These are phyloP conservation scores for Pseudomyrmex sp. DNA, from an alignment of 1,140 invertebrate species.

Conservation along the genomic window DNA sequence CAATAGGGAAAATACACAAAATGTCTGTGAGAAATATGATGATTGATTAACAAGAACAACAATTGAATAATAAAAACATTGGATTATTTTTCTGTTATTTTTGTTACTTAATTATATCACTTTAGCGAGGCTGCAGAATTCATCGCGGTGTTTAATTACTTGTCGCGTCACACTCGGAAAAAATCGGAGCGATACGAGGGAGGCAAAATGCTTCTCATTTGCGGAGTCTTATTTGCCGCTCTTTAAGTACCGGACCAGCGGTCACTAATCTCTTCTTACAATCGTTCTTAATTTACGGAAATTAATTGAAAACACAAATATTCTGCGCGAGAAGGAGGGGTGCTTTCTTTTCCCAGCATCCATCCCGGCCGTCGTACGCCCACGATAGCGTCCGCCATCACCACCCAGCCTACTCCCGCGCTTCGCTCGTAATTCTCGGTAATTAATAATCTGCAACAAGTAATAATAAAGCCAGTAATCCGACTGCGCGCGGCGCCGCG, in stretches of 20 bases:
- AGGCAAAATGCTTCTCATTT: constrained; percentile 16
- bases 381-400: constrained; percentile 12
- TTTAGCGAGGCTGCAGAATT: constrained; percentile 10
- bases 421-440: constrained; percentile 81
- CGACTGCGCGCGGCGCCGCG: constrained; percentile 77
- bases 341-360: constrained; percentile 73
- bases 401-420: constrained; percentile 45
- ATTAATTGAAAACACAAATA: constrained; percentile 84
- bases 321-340: constrained; percentile 67
- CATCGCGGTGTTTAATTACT: constrained; percentile 50
- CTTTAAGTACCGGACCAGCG: constrained; percentile 73
- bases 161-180: neutral
- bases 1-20: no score
- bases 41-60: no score
- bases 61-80: no score
- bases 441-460: constrained; percentile 86
- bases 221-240: constrained; percentile 17
- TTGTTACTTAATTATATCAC: constrained; percentile 7
- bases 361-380: constrained; percentile 9
- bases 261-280: constrained; percentile 71
- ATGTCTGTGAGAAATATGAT: no score
- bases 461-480: constrained; percentile 85
- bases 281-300: constrained; percentile 81
- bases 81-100: constrained; percentile 11
- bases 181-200: constrained; percentile 14